Conservation (phyloP, 1,140 invertebrate species). For the Brachionus sp. region DNA sequence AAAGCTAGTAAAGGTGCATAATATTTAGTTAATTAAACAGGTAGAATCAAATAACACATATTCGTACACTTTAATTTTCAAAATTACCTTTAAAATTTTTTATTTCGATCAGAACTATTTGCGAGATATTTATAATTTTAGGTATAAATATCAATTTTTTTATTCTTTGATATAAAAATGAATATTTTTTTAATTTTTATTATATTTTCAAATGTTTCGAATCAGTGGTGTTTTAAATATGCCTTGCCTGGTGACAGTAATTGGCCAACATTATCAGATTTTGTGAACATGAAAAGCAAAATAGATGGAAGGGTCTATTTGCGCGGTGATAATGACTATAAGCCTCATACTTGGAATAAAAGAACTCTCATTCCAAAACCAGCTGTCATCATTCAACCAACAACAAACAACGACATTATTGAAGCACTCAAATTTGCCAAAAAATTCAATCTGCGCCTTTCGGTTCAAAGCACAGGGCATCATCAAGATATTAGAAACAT, state of each 20-base stretch:
- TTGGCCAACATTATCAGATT: slow-evolving; percentile 14
- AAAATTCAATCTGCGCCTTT: slow-evolving; percentile 3
- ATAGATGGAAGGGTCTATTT: neutral
- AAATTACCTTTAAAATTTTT: too few relatives aligned
- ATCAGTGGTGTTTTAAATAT: neutral
- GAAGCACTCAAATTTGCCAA: neutral
- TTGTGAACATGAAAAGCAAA: neutral
- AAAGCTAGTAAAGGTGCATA: neutral
- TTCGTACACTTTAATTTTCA: neutral
- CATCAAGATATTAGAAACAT: neutral
- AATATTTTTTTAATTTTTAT: neutral
- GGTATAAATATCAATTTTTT: too few relatives aligned
- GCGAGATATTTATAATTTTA: too few relatives aligned
- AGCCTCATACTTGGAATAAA: neutral
- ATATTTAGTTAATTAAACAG: neutral
- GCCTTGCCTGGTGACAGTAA: neutral
- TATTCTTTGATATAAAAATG: neutral
- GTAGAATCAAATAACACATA: neutral
- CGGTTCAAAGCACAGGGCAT: neutral
- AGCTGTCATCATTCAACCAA: slow-evolving; percentile 19
- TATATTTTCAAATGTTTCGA: neutral
- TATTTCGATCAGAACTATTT: too few relatives aligned
- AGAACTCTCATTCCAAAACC: neutral
- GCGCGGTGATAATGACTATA: neutral
- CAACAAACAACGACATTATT: neutral